Base-by-base conservation (phyloP, 2,113 vertebrate genomes). In the Cranoglanis bouderius region DNA sequence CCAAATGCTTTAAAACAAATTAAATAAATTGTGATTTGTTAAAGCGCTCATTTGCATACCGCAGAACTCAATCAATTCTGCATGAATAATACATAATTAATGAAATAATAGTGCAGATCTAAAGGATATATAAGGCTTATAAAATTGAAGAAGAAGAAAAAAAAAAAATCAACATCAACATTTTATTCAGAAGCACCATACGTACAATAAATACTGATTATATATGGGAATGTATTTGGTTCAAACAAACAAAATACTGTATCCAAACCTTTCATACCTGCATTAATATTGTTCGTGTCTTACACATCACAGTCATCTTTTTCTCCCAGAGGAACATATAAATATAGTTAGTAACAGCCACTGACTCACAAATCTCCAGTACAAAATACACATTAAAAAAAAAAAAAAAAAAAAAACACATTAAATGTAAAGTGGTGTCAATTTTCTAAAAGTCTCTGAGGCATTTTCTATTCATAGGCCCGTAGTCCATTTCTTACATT, bases 141-240 rank as follows among this genome's bases (percentile, higher is more conserved):
- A 21, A 21, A 72, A 72, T 40, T 72, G 1, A 72, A 63, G 0
- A 24, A 2, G 4, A 14, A 3, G 38, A 21, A 72, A 82, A 90
- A 93, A 89, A 88, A 90, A 92, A 89, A 74, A 67, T 75, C 53
- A 67, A 26, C 6, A 77, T 51, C 51, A 53, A 75, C 55, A 43
- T 89, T 84, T 86, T 81, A 72, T 85, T 86, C 46, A 38, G 40
- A 35, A 85, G 57, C 82, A 85, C 46, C 35, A 70, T n/a, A 82
- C 77, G 46, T 8, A 84, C 35, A 85, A 89, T 83, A 87, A 86
- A 83, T 85, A 89, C 74, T 88, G 53, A 88, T 24, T 82, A 18
- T 26, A 88, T 51, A 85, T 3, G 1, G n/a, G 16, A 81, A 61
- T 75, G 38, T 88, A 4, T 81, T 57, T 86, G 78, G 70, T 26